A percentile compares a stretch with the other conserved stretches of the same genome.
phyloP scores from a whole-genome alignment of 2,888 invertebrate species.

The Aphrophora alni region DNA sequence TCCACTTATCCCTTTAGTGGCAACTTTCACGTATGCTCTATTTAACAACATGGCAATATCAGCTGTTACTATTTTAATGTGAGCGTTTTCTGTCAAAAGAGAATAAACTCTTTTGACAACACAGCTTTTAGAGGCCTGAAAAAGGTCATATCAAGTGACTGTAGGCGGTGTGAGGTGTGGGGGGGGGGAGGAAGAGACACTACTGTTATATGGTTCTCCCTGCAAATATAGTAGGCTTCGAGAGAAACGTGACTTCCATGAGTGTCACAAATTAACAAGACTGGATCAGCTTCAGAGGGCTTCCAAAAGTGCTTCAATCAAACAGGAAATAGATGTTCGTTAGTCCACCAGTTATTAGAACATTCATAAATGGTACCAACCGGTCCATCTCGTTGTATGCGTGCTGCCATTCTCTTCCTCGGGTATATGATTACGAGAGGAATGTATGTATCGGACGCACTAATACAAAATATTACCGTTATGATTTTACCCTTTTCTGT shows the following conservation, averaged over 20 bases:
- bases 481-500: slow-evolving; percentile 4
- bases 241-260: not conserved
- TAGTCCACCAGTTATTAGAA: slow-evolving; percentile 16
- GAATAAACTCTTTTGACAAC: not conserved
- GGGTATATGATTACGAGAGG: not conserved
- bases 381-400: slow-evolving; percentile 23
- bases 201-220: not conserved
- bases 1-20: not conserved
- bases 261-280: not conserved
- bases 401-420: not conserved
- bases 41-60: not conserved
- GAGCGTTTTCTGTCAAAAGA: not conserved
- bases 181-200: not conserved
- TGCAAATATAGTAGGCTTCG: not conserved
- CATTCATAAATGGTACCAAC: not conserved
- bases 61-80: not conserved
- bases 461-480: not conserved
- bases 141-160: not conserved
- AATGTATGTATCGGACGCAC: not conserved
- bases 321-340: not conserved
- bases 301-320: not conserved
- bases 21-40: not conserved
- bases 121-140: not conserved
- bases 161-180: not conserved
- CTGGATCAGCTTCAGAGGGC: not conserved